Conservation (phyloP, 2,888 invertebrate species). For the Polydrusus tereticollis region DNA sequence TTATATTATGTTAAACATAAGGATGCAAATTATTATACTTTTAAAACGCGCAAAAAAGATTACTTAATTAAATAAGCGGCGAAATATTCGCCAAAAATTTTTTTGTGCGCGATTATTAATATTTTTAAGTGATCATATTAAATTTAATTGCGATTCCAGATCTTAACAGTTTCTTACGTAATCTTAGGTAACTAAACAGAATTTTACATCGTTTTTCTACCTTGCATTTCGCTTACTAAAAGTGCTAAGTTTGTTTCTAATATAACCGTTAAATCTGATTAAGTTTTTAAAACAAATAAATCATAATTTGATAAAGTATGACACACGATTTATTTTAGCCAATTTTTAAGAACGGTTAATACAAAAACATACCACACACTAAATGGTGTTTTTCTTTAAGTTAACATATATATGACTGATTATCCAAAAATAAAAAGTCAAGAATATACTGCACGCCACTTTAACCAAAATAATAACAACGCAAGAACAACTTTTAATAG, state of each 20-base stretch:
- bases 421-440: conserved; percentile 59
- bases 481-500: conserved; percentile 60
- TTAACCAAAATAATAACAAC: conserved; percentile 62
- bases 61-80: background rate
- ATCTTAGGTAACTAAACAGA: conserved; percentile 26
- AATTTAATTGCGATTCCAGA: background rate
- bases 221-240: conserved; percentile 3
- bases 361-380: background rate
- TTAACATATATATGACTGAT: conserved; percentile 26
- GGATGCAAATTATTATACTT: no score
- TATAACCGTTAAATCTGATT: background rate
- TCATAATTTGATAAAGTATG: background rate
- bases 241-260: conserved; percentile 1
- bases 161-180: conserved; percentile 16
- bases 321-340: background rate
- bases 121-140: conserved; percentile 19
- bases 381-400: background rate
- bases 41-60: no score
- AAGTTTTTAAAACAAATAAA: background rate
- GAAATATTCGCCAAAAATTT: conserved; percentile 8
- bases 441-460: conserved; percentile 62
- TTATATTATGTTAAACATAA: no score
- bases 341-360: background rate
- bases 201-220: conserved; percentile 22
- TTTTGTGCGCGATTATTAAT: background rate